phyloP scores from a whole-genome alignment of 2,113 vertebrate species.

The Drymodes brunneopygia region DNA sequence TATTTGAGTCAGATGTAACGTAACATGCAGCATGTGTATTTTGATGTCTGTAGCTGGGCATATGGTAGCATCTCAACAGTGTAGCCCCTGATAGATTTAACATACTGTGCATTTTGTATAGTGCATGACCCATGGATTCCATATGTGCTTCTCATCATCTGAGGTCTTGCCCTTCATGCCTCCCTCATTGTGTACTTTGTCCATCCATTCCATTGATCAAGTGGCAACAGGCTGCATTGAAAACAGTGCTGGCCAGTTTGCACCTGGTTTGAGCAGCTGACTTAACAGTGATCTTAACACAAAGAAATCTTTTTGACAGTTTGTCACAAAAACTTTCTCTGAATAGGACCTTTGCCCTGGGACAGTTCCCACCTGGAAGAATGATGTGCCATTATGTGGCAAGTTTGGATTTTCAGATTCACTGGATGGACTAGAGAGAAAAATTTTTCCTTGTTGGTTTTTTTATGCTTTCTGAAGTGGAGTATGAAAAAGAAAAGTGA shows the following conservation, averaged over 20 bases:
- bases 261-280: not conserved
- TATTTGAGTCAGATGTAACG: not conserved
- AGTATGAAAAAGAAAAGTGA: not conserved
- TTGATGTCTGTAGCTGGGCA: not conserved
- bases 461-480: not conserved
- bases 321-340: not conserved
- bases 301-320: not conserved
- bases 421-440: not conserved
- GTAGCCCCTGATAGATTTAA: not conserved
- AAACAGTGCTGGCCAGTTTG: not conserved
- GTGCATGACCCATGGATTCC: not conserved
- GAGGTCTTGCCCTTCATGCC: not conserved
- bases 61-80: not conserved
- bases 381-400: not conserved
- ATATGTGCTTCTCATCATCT: not conserved
- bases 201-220: not conserved
- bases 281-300: not conserved
- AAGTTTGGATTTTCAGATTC: not conserved
- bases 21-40: not conserved
- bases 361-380: not conserved
- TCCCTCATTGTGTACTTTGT: not conserved
- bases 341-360: not conserved
- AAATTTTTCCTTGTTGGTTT: not conserved
- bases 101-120: not conserved
- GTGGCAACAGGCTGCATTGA: not conserved